These are phyloP conservation scores for Ispidina picta DNA, from an alignment of 2,797 vertebrate species.

Conservation along the genomic window DNA sequence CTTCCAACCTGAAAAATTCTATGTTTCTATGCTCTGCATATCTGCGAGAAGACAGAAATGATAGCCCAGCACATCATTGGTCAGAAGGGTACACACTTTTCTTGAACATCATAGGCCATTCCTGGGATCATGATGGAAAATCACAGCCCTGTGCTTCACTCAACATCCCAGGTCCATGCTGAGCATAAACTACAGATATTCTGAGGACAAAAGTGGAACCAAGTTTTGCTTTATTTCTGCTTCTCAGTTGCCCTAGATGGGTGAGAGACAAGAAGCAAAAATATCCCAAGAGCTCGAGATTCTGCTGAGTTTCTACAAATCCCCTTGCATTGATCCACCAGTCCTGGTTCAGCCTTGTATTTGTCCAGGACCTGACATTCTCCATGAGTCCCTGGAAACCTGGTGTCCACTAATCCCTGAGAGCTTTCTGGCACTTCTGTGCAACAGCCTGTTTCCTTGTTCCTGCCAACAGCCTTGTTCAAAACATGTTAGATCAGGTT, in stretches of 20 bases:
- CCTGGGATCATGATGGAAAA: background rate
- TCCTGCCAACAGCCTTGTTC: background rate
- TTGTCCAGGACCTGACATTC: background rate
- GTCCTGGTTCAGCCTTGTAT: background rate
- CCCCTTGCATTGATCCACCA: background rate
- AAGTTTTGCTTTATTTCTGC: background rate
- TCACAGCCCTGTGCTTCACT: background rate
- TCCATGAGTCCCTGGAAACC: background rate
- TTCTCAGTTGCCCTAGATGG: background rate
- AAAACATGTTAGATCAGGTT: background rate
- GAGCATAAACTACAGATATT: background rate
- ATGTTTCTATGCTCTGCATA: background rate
- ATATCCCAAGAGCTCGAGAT: background rate
- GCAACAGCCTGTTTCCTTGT: background rate
- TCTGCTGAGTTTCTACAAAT: background rate
- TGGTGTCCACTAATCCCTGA: accelerated
- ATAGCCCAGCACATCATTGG: background rate
- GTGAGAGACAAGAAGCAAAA: background rate
- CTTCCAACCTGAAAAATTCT: background rate
- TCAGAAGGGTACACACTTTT: background rate
- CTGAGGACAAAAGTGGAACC: background rate
- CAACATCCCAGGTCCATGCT: background rate
- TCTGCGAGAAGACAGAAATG: background rate
- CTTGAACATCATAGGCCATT: background rate
- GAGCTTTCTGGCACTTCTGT: background rate